A percentile compares a stretch with the other conserved stretches of the same genome.
Conservation (phyloP, 2,113 vertebrate genomes). For the Todiramphus chloris region DNA sequence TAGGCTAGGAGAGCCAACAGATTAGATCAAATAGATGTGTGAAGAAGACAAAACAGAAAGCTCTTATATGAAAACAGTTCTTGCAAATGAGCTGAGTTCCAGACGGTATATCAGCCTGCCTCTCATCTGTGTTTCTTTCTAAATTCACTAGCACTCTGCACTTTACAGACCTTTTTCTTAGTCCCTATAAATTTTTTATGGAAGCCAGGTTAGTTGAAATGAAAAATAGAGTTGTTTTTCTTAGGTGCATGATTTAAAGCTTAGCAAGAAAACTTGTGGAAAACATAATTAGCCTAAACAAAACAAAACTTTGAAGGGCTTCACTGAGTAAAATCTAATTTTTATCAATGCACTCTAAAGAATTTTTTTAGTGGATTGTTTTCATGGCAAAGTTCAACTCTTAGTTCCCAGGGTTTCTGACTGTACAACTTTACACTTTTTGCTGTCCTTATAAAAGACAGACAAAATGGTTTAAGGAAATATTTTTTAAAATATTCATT, state of each 20-base stretch:
- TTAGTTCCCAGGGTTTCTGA: constrained; percentile 36
- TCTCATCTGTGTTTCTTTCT: constrained; percentile 3
- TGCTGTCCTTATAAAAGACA: background rate
- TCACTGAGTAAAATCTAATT: background rate
- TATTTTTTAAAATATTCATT: constrained; percentile 64
- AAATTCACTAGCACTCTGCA: background rate
- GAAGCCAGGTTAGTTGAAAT: constrained; percentile 15
- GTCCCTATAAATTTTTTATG: constrained; percentile 25
- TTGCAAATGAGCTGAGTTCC: background rate
- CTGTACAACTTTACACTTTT: background rate
- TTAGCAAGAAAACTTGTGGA: background rate
- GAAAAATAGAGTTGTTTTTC: constrained; percentile 23
- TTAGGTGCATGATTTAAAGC: background rate
- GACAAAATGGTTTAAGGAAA: constrained; percentile 50
- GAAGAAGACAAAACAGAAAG: constrained; percentile 49
- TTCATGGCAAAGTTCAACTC: constrained; percentile 30
- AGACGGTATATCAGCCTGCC: background rate
- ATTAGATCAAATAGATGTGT: constrained; percentile 30
- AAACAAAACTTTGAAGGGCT: background rate
- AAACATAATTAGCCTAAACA: background rate
- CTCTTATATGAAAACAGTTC: background rate
- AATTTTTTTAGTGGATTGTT: background rate
- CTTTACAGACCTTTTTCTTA: constrained; percentile 12
- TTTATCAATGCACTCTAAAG: constrained; percentile 1
- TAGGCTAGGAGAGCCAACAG: constrained; percentile 1